Percentiles rank a stretch among this genome's conserved stretches.
Evolutionary conservation across 2,797 vertebrate species (phyloP).

Genomic region (Acanthis flammea): DNA sequence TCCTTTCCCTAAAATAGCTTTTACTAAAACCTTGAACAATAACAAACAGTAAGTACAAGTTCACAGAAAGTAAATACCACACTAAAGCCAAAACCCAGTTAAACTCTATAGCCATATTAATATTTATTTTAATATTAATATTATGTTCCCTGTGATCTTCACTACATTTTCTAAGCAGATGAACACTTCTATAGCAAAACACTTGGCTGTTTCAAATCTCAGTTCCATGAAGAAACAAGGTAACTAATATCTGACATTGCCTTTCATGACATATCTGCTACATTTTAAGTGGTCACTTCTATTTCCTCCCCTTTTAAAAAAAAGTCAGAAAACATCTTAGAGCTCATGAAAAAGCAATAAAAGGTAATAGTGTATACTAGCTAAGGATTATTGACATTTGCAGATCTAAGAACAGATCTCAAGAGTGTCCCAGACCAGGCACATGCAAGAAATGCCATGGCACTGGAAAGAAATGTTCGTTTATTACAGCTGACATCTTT

Average conservation of each 20-base stretch:
- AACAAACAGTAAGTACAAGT: not conserved
- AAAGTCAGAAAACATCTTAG: not conserved
- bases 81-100: not conserved
- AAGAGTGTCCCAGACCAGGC: not conserved
- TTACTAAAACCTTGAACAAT: not conserved
- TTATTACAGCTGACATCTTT: not conserved
- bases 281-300: not conserved
- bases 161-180: not conserved
- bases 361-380: not conserved
- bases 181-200: not conserved
- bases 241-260: not conserved
- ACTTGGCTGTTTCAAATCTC: not conserved
- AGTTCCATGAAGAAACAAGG: not conserved
- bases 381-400: not conserved
- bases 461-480: not conserved
- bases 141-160: not conserved
- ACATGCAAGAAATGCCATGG: not conserved
- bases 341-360: not conserved
- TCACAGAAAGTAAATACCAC: not conserved
- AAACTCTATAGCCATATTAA: not conserved
- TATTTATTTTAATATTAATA: not conserved
- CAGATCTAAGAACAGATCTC: not conserved
- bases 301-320: not conserved
- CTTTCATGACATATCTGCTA: not conserved
- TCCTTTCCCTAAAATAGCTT: not conserved